These are phyloP conservation scores for Coelopa pilipes DNA, from an alignment of 2,888 invertebrate species.

Conservation along the genomic window DNA sequence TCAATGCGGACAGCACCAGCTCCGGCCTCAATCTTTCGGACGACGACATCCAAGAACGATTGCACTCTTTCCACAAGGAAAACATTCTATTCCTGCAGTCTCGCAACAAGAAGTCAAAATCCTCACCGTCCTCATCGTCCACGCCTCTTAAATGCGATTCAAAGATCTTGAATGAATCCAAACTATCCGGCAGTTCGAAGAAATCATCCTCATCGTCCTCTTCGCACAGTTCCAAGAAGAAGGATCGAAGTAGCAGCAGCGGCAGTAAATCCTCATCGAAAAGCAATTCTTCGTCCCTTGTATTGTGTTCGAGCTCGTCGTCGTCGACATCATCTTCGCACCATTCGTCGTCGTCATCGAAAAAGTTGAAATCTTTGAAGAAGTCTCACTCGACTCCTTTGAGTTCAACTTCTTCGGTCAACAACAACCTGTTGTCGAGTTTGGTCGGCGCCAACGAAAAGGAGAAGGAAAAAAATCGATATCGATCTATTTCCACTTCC, in stretches of 20 bases:
- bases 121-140: slow-evolving; percentile 37
- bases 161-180: slow-evolving; percentile 37
- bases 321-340: slow-evolving; percentile 19
- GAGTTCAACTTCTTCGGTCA: slow-evolving; percentile 13
- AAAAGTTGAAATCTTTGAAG: slow-evolving; percentile 43
- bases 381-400: slow-evolving; percentile 37
- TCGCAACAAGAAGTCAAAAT: slow-evolving; percentile 67
- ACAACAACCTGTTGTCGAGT: slow-evolving; percentile 14
- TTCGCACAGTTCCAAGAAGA: slow-evolving; percentile 37
- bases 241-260: slow-evolving; percentile 39
- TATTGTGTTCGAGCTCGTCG: slow-evolving; percentile 17
- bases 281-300: slow-evolving; percentile 27
- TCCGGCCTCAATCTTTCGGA: slow-evolving; percentile 57
- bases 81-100: slow-evolving; percentile 73
- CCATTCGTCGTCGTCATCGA: slow-evolving; percentile 36
- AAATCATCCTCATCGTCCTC: slow-evolving; percentile 40
- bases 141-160: slow-evolving; percentile 34
- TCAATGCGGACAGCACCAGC: slow-evolving; percentile 14
- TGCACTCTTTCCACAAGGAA: slow-evolving; percentile 74
- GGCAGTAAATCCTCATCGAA: slow-evolving; percentile 42
- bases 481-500: slow-evolving; percentile 47
- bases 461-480: slow-evolving; percentile 66
- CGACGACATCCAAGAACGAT: slow-evolving; percentile 73
- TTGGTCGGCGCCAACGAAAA: slow-evolving; percentile 12
- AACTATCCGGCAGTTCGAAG: slow-evolving; percentile 36